Evolutionary conservation across 92 coral and sea anemone species (phyloP), one percentile per base, ranked within the genome.

Genomic region (Galaxea fascicularis): DNA sequence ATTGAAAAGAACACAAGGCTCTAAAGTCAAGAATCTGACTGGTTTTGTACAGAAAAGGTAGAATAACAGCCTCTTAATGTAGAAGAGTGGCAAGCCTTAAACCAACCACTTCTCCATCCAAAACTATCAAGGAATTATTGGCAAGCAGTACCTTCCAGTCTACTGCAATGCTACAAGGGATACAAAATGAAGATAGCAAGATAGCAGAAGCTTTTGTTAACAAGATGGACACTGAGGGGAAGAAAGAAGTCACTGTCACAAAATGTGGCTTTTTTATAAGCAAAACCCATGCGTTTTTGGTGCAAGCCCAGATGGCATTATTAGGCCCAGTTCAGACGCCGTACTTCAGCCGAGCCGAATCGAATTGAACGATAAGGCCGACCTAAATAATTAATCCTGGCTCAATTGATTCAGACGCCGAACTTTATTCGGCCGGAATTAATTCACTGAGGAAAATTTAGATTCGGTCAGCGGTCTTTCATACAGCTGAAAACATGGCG

Each of bases 41-140:
- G 84, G 89, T 68, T 69, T 56, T 76, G 44, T 77, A 77, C 59
- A 77, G 75, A 47, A 73, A 73, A 31, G 90, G 86, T 51, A 72
- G 77, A 31, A 73, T 87, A 71, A n/a, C 77, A 56, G 87, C 91
- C 20, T 82, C 74, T 14, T 74, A 88, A 66, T 88, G 90, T 73
- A 86, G 70, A 70, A 65, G 76, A 27, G 76, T 87, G 56, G 90
- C 82, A 8, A 87, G 82, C 65, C 73, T 86, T 35, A 86, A 86
- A 21, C 73, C 80, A 58, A 17, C 82, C 1, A 87, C 90, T 45
- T 80, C 90, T 21, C 86, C 90, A 58, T 39, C 80, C 39, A 87
- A 73, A 27, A 83, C 86, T 15, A 31, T 80, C 14, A 79, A 31
- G 45, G 90, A 86, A n/a, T 66, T 86, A 28, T 51, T 79, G 73